Base-by-base conservation (phyloP, 2,888 invertebrate genomes). In the Drosophila parthenogenetica region DNA sequence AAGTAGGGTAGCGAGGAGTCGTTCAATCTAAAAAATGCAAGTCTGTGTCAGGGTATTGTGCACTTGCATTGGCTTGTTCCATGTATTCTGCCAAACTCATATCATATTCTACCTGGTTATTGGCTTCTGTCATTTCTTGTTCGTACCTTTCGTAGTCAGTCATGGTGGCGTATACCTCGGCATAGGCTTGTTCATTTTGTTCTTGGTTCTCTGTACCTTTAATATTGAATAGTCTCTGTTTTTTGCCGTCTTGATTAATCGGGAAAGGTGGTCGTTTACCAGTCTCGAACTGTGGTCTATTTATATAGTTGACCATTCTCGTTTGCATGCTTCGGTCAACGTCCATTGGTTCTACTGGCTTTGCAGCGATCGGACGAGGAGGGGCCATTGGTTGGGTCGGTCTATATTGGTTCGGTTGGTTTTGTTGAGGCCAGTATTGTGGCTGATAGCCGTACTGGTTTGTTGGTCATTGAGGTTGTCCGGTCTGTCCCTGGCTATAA, bases 1-100 rank as follows among this genome's bases (percentile, higher is more conserved):
- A 49, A 49, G 11, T 49, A 35, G 13, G 49, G 49, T 16, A 37
- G 13, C 8, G 49, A 50, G 19, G 49, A 50, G 13, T 16, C n/a
- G 2, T 32, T 50, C 35, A 50, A 4, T 32, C 49, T 50, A 37
- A 19, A 50, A 50, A 50, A 50, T 50, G 17, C 2, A 50, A 8
- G 3, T 14, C 48, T 16, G 48, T 14, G 14, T 48, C n/a, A 22
- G 8, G 7, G 16, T 10, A 19, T 10, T 11, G 42, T 42, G 10
- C 5, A 5, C 22, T 43, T 11, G 45, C 22, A 10, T n/a, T 13
- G 1, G 5, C 35, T 11, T 43, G 43, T 19, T 46, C 46, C 11
- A 25, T 3, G 25, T 46, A 46, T 14, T 46, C 14, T n/a, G 25
- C 46, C 8, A 46, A 11, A 8, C 7, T 42, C 5, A 17, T 17